Conservation (phyloP, 2,113 vertebrate species). For the Panthera tigris region DNA sequence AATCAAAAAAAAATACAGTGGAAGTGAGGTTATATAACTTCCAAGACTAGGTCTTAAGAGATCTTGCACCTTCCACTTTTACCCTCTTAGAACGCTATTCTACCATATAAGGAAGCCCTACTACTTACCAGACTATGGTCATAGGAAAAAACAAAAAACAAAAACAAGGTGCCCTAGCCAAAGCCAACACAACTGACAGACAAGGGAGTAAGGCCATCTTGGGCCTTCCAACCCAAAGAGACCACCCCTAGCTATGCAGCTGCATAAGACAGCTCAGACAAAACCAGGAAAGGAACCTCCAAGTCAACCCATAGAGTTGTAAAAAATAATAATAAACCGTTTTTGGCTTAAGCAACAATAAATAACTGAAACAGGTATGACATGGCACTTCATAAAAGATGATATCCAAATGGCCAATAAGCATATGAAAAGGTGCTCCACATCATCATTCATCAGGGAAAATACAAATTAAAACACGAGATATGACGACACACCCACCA, state of each 20-base stretch:
- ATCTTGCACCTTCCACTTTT: neutral
- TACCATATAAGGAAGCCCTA: neutral
- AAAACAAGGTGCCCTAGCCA: neutral
- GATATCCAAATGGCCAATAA: neutral
- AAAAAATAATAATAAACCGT: neutral
- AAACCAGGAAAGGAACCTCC: neutral
- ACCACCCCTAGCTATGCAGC: neutral
- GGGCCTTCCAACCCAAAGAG: neutral
- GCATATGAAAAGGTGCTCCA: neutral
- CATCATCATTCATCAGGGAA: neutral
- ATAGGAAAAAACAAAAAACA: neutral
- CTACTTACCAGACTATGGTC: neutral
- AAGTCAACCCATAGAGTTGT: neutral
- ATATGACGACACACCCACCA: neutral
- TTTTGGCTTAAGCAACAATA: neutral
- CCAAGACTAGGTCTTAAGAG: neutral
- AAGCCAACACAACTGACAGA: neutral
- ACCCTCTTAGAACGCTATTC: neutral
- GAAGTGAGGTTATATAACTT: neutral
- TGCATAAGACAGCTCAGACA: neutral
- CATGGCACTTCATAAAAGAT: neutral
- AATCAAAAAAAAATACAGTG: neutral
- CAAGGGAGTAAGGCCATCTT: neutral
- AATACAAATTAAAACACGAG: neutral
- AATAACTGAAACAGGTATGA: neutral